Base-by-base conservation (phyloP, 1,140 invertebrate species). In the Drosophila chauvacae region DNA sequence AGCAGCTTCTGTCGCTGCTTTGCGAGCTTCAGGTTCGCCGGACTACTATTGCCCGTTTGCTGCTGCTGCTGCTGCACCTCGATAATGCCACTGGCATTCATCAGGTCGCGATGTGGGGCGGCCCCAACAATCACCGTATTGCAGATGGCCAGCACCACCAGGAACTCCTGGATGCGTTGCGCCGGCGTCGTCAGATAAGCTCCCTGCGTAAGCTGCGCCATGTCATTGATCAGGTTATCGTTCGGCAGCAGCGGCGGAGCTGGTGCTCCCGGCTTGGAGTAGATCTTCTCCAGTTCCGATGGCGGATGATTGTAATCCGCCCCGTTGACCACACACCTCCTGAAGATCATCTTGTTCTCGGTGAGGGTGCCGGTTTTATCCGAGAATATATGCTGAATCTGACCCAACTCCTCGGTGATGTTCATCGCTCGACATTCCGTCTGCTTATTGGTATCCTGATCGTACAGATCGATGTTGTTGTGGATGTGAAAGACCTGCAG, bases 281-380 rank as follows among this genome's bases (percentile, higher is more conserved):
- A 93, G 0, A 93, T 92, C 53, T 94, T 93, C 2, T 94, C 93
- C 9, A 94, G 90, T 62, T 95, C 94, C 2, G 95, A 94, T 6
- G 95, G 94, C 26, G 95, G 94, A 91, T 97, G 97, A 80, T 96
- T 96, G 80, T 98, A 99, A 93, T 99, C 98, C 7, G 96, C 95
- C 0, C 97, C 98, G 28, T 95, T 96, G 14, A 99, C 96, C 0
- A 96, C 95, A 92, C 98, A 99, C 51, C 96, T 94, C 47, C 97
- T 94, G 92, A 99, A 99, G 65, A 98, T 95, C 98, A 99, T 99
- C 93, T 98, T 97, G 92, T 99, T 99, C 93, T 99, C 98, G 10
- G 98, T 99, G 18, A 99, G 93, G 4, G 98, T 99, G 7, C 98
- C 98, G 3, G 98, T 99, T 93, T 99, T 99, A 92, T 99, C 98